A percentile compares a stretch with the other conserved stretches of the same genome.
Conservation (phyloP, 2,113 vertebrate species). For the Rattus rattus region DNA sequence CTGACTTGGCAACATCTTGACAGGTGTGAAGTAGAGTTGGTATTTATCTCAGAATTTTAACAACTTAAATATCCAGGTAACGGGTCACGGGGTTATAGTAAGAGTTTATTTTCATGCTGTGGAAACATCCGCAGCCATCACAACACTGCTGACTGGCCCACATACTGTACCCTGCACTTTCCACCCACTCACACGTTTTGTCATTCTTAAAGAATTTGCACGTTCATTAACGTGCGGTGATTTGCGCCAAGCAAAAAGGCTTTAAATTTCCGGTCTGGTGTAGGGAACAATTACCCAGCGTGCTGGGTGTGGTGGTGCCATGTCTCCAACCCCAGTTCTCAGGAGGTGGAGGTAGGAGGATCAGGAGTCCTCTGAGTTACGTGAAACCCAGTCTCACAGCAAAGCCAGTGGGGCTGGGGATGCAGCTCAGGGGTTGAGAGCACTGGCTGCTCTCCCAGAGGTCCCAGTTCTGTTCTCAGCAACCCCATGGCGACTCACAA, state of each 20-base stretch:
- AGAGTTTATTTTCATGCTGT: constrained; percentile 17
- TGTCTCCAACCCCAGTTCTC: neutral
- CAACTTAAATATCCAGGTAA: neutral
- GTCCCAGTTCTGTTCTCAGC: neutral
- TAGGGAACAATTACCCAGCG: constrained; percentile 16
- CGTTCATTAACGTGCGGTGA: neutral
- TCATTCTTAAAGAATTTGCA: constrained; percentile 7
- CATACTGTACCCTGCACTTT: neutral
- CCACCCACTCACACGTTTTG: constrained; percentile 17
- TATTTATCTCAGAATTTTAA: neutral
- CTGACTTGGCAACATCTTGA: neutral
- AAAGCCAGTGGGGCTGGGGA: neutral
- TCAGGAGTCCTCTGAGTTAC: neutral
- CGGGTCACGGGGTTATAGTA: neutral
- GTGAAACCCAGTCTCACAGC: neutral
- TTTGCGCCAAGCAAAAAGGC: constrained; percentile 10
- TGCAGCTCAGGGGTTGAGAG: neutral
- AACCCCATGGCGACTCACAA: neutral
- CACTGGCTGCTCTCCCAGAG: neutral
- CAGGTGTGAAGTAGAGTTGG: neutral
- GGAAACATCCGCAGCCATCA: constrained; percentile 3
- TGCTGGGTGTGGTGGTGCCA: neutral
- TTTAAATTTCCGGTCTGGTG: neutral
- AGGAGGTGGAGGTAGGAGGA: neutral
- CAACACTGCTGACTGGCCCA: constrained; percentile 12